Conservation (phyloP, 2,888 invertebrate species). For the Branchinecta sandiegonensis region DNA sequence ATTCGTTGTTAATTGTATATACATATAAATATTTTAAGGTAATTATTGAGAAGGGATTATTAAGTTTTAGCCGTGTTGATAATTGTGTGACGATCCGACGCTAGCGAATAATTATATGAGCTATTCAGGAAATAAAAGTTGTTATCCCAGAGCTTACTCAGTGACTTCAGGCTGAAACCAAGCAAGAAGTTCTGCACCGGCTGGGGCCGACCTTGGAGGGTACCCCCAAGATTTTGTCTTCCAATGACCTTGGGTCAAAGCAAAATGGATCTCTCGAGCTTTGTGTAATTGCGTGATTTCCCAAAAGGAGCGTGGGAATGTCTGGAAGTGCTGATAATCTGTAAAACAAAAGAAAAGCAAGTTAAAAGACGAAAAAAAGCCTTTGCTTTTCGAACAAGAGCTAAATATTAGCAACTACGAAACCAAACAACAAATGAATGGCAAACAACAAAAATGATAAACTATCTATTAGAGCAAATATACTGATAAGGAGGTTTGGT, state of each 20-base stretch:
- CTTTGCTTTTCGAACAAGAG: neutral
- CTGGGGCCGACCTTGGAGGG: conserved; percentile 71
- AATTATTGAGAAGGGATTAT: too few relatives aligned
- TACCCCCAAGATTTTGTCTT: conserved; percentile 86
- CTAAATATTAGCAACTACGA: neutral
- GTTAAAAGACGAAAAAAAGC: conserved; percentile 1
- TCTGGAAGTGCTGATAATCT: conserved; percentile 61
- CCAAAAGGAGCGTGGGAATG: conserved; percentile 74
- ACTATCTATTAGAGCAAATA: too few relatives aligned
- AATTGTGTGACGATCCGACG: too few relatives aligned
- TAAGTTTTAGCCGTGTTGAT: too few relatives aligned
- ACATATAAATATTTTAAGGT: too few relatives aligned
- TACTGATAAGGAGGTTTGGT: too few relatives aligned
- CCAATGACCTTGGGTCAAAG: conserved; percentile 88
- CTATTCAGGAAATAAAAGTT: conserved; percentile 24
- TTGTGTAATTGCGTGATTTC: conserved; percentile 70
- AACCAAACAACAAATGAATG: neutral
- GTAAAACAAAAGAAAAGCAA: conserved; percentile 30
- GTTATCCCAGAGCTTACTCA: conserved; percentile 33
- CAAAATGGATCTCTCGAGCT: conserved; percentile 77
- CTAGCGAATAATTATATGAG: too few relatives aligned
- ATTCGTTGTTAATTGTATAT: too few relatives aligned
- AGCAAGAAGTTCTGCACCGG: conserved; percentile 85
- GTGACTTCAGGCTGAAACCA: conserved; percentile 61
- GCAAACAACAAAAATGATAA: neutral